A percentile compares a stretch with the other conserved stretches of the same genome.
Evolutionary conservation across 2,888 invertebrate genomes (phyloP).

Genomic region (Drosophila dives): DNA sequence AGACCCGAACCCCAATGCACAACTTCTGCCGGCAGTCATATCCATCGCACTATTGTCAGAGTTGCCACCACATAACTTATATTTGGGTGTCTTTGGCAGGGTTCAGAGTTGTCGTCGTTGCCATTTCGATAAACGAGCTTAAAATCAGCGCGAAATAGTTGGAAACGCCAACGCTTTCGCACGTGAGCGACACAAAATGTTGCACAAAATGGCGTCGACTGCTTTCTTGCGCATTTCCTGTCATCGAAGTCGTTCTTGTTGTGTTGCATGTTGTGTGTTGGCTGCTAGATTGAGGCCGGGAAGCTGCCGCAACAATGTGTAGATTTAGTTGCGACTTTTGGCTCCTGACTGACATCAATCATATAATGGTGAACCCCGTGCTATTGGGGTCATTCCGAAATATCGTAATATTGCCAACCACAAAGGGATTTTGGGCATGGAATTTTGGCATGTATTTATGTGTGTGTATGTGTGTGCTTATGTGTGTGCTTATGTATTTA

Average conservation of each 20-base stretch:
- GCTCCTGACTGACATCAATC: slow-evolving; percentile 65
- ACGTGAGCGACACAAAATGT: slow-evolving; percentile 56
- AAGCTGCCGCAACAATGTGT: slow-evolving; percentile 48
- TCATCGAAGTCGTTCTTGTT: slow-evolving; percentile 35
- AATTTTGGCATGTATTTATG: background rate
- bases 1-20: background rate
- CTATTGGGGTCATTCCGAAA: slow-evolving; percentile 26
- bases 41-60: slow-evolving; percentile 16
- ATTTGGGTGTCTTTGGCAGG: background rate
- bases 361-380: slow-evolving; percentile 24
- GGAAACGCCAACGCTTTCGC: slow-evolving; percentile 30
- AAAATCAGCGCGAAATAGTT: slow-evolving; percentile 73
- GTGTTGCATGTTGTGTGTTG: slow-evolving; percentile 16
- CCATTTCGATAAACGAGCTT: slow-evolving; percentile 63
- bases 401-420: slow-evolving; percentile 21
- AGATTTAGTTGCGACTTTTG: slow-evolving; percentile 66
- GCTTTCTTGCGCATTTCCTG: slow-evolving; percentile 61
- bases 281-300: slow-evolving; percentile 46
- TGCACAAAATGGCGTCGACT: slow-evolving; percentile 60
- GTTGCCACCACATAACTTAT: slow-evolving; percentile 13
- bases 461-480: background rate
- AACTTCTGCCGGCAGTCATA: slow-evolving; percentile 12
- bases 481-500: slow-evolving; percentile 1
- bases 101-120: slow-evolving; percentile 17
- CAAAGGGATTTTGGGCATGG: slow-evolving; percentile 1